phyloP scores from a whole-genome alignment of 1,140 invertebrate genomes.

The Onthophagus taurus region DNA sequence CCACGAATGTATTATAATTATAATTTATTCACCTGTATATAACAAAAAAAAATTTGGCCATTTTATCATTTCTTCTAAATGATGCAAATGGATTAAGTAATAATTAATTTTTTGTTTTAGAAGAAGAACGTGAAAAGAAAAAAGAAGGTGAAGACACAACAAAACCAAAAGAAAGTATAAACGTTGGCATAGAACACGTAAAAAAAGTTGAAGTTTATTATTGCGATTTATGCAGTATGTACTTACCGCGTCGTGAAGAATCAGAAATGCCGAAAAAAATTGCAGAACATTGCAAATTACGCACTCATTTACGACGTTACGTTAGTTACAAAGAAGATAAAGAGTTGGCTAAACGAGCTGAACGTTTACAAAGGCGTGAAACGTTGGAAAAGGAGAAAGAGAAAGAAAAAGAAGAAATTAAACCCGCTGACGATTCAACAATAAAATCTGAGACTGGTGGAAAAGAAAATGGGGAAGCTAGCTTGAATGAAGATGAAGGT shows the following conservation, averaged over 20 bases:
- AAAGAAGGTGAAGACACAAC: constrained; percentile 39
- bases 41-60: too few relatives aligned
- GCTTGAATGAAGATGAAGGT: constrained; percentile 37
- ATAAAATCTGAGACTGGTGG: constrained; percentile 13
- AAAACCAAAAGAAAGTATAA: constrained; percentile 52
- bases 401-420: constrained; percentile 17
- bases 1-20: too few relatives aligned
- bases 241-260: constrained; percentile 53
- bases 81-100: too few relatives aligned
- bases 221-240: constrained; percentile 66
- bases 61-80: too few relatives aligned
- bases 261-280: constrained; percentile 45
- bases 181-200: constrained; percentile 65
- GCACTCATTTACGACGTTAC: constrained; percentile 60
- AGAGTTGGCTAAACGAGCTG: constrained; percentile 54
- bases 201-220: constrained; percentile 62
- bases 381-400: constrained; percentile 29
- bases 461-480: constrained; percentile 13
- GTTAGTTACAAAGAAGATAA: constrained; percentile 63
- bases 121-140: constrained; percentile 54
- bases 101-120: constrained; percentile 27
- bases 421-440: constrained; percentile 7
- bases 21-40: too few relatives aligned
- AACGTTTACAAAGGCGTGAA: constrained; percentile 51
- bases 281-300: constrained; percentile 58